Conservation (phyloP, 2,113 vertebrate species). For the Eurystomus gularis region DNA sequence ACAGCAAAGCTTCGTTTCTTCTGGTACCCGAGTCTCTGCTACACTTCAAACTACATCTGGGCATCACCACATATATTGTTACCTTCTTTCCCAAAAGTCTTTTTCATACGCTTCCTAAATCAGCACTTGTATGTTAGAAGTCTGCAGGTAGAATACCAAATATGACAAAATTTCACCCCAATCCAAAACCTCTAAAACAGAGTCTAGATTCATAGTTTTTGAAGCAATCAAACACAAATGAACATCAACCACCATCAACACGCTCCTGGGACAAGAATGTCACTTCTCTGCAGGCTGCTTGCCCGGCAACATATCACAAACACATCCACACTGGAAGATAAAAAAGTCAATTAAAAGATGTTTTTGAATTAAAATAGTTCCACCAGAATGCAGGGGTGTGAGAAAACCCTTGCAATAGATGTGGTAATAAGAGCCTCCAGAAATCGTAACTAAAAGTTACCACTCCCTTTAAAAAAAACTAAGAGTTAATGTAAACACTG, state of each 20-base stretch:
- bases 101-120: neutral
- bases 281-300: neutral
- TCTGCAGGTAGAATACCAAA: neutral
- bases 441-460: neutral
- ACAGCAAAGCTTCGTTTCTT: neutral
- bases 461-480: neutral
- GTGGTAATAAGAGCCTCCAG: neutral
- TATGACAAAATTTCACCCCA: neutral
- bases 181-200: neutral
- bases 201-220: neutral
- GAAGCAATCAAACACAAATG: neutral
- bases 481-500: neutral
- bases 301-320: neutral
- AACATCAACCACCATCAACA: neutral
- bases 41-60: neutral
- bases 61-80: neutral
- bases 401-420: slow-evolving; percentile 30
- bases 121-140: neutral
- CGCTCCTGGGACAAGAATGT: neutral
- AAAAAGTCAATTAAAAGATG: slow-evolving; percentile 6
- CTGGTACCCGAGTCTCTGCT: neutral
- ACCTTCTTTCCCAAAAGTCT: neutral
- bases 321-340: neutral
- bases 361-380: slow-evolving; percentile 1
- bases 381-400: slow-evolving; percentile 12